phyloP scores from a whole-genome alignment of 1,140 invertebrate species.

The Achroia grisella region DNA sequence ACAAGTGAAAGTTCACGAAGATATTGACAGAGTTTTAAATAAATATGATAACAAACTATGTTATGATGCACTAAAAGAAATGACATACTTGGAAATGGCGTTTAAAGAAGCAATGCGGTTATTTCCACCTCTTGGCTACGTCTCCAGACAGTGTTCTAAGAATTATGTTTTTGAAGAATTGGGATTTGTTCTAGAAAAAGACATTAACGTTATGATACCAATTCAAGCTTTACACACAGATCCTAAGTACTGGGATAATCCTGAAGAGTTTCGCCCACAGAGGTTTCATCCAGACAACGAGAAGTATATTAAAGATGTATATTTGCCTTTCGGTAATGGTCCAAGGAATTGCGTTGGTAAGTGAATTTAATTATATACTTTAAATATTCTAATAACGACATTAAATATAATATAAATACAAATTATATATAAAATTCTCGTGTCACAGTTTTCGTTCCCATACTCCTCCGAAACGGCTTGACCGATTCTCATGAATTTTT shows the following conservation, averaged over 20 bases:
- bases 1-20: slow-evolving; percentile 60
- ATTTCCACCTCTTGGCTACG: slow-evolving; percentile 48
- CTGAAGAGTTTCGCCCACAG: slow-evolving; percentile 74
- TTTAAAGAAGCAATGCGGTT: slow-evolving; percentile 42
- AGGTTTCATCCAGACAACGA: slow-evolving; percentile 63
- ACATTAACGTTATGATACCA: slow-evolving; percentile 69
- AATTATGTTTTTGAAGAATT: slow-evolving; percentile 53
- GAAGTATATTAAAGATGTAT: slow-evolving; percentile 15
- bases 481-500: too few species aligned
- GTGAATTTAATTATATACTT: neutral
- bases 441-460: too few species aligned
- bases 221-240: slow-evolving; percentile 75
- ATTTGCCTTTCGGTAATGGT: neutral
- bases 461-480: too few species aligned
- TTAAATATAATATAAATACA: too few species aligned
- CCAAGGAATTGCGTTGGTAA: neutral
- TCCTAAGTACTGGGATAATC: slow-evolving; percentile 68
- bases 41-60: slow-evolving; percentile 65
- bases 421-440: too few species aligned
- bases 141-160: slow-evolving; percentile 42
- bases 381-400: too few species aligned
- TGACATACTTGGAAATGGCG: slow-evolving; percentile 69
- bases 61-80: slow-evolving; percentile 74
- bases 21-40: slow-evolving; percentile 57
- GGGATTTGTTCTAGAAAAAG: slow-evolving; percentile 51